Base-by-base conservation (phyloP, 2,888 invertebrate genomes). In the Lepetodrilus schrolli region DNA sequence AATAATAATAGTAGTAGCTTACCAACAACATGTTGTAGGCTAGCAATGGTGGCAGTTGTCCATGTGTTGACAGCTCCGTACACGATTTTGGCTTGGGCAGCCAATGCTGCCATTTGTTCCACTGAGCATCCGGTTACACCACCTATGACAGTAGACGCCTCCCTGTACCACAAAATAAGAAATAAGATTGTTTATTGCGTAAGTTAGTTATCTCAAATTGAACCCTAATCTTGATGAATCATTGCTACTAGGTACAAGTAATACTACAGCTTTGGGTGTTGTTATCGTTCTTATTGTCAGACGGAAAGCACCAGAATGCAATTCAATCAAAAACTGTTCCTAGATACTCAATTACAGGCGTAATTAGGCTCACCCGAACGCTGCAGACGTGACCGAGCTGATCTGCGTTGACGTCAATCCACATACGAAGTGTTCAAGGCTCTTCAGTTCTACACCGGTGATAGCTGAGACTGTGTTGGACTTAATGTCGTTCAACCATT, bases 401-500 rank as follows among this genome's bases (percentile, higher is more conserved):
- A 71, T 71, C 51, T 51, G 37, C 13, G 36, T 8, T 1, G 43
- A 8, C 8, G 65, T 65, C 30, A 65, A 30, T 1, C 72, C 72
- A 50, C 72, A 72, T 13, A 26, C 48, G 36, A 72, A 65, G 36
- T 66, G 65, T 47, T 66, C 72, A 1, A 72, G 13, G n/a, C 34
- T 26, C 10, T 47, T 23, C 30, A 72, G 66, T 20, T 71, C 51
- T n/a, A n/a, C 4, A 13, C 23, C 51, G 10, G 71, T 71, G 47
- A 65, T 47, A 36, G 26, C 66, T 3, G 30, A 8, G 2, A 26
- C 72, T 5, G 23, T 26, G 13, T 20, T 26, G 4, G 34, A 36
- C 38, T 36, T 66, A 1, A 26, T 20, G 7, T 1, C n/a, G 43
- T 7, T 72, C 34, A 72, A 20, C 72, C 72, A 72, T 13, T 38